Percentiles rank a stretch among this genome's conserved stretches.
Conservation (phyloP, 2,113 vertebrate species). For the Lophotis ruficrista region DNA sequence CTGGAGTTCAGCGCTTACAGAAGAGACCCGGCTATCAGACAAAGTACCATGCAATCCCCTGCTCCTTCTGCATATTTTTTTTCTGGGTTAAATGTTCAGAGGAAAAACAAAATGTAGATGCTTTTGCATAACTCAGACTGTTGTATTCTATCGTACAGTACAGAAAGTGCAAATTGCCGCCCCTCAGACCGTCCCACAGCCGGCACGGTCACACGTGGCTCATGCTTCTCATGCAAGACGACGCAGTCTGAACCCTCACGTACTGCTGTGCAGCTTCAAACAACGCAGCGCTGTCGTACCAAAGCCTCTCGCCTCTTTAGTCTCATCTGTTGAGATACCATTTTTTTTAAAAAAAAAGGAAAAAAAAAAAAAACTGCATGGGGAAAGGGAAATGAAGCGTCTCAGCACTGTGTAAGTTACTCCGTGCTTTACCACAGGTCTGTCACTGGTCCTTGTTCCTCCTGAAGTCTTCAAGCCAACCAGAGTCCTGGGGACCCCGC, state of each 20-base stretch:
- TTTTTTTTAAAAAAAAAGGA: neutral
- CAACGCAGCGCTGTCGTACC: neutral
- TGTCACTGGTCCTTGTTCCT: constrained; percentile 72
- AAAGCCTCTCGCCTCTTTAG: constrained; percentile 66
- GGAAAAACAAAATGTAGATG: neutral
- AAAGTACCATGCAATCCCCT: neutral
- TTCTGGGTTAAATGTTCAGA: neutral
- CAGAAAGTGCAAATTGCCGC: constrained; percentile 52
- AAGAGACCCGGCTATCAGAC: neutral
- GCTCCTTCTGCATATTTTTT: constrained; percentile 20
- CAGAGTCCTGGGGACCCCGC: neutral
- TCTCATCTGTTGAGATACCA: constrained; percentile 64
- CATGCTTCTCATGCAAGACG: constrained; percentile 60
- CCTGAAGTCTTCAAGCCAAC: constrained; percentile 36
- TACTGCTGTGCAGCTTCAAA: neutral
- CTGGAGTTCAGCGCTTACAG: neutral
- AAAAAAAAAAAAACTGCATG: constrained; percentile 25
- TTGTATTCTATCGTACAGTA: constrained; percentile 38
- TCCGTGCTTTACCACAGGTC: constrained; percentile 78
- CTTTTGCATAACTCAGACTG: constrained; percentile 16
- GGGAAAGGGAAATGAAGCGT: constrained; percentile 60
- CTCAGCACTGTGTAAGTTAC: constrained; percentile 77
- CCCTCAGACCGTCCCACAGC: constrained; percentile 30
- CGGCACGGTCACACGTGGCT: constrained; percentile 42
- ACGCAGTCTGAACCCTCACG: neutral